phyloP scores from a whole-genome alignment of 2,888 invertebrate species.

The Villa cingulata region DNA sequence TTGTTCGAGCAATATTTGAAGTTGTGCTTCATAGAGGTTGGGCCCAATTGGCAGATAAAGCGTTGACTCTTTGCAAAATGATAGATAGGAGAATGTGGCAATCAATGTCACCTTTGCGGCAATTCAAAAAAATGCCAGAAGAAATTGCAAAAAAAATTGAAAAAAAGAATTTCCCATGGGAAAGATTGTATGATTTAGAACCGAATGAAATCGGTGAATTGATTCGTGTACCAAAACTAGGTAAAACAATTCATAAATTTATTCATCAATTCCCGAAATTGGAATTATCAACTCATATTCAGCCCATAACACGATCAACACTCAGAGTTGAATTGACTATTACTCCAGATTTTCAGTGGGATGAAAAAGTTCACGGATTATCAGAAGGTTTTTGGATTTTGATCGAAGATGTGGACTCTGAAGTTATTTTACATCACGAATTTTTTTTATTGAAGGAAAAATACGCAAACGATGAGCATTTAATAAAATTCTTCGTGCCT shows the following conservation, averaged over 20 bases:
- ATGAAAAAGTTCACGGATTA: slow-evolving; percentile 75
- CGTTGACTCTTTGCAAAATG: slow-evolving; percentile 94
- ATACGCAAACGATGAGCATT: slow-evolving; percentile 87
- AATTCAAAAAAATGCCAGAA: slow-evolving; percentile 94
- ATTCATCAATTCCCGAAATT: slow-evolving; percentile 90
- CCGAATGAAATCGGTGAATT: slow-evolving; percentile 93
- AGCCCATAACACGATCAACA: slow-evolving; percentile 90
- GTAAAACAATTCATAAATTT: slow-evolving; percentile 83
- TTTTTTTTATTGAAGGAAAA: slow-evolving; percentile 88
- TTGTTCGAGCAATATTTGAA: slow-evolving; percentile 94
- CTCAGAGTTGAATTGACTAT: slow-evolving; percentile 91
- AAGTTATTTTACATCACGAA: slow-evolving; percentile 88
- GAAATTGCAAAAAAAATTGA: slow-evolving; percentile 95
- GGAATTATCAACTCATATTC: slow-evolving; percentile 91
- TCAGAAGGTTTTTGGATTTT: slow-evolving; percentile 82
- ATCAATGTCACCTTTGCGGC: slow-evolving; percentile 93
- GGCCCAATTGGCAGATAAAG: slow-evolving; percentile 96
- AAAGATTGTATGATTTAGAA: slow-evolving; percentile 86
- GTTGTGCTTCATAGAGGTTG: slow-evolving; percentile 87
- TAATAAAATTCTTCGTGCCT: slow-evolving; percentile 95
- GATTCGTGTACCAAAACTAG: slow-evolving; percentile 34
- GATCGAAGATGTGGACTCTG: slow-evolving; percentile 77
- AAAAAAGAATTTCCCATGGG: slow-evolving; percentile 93
- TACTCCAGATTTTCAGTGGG: slow-evolving; percentile 99
- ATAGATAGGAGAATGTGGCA: slow-evolving; percentile 99